Percentiles rank a stretch among this genome's conserved stretches.
These are phyloP conservation scores for Liolophura sinensis DNA, from an alignment of 1,140 invertebrate genomes.

Conservation along the genomic window DNA sequence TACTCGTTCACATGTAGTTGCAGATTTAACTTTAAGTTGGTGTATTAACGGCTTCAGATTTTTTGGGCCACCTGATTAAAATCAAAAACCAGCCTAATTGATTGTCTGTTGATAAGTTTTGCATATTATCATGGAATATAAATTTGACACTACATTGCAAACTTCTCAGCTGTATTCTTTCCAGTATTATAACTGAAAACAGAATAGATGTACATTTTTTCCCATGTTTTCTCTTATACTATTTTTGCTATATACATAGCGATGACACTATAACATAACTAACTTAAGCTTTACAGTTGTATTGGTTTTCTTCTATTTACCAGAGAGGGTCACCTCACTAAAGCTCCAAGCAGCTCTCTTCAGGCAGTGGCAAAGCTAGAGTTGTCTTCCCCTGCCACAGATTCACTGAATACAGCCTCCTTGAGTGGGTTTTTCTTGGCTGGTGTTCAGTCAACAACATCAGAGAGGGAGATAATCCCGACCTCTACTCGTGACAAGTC, in stretches of 20 bases:
- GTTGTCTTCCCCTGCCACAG: background rate
- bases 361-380: slow-evolving; percentile 21
- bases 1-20: no score
- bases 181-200: background rate
- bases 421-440: slow-evolving; percentile 33
- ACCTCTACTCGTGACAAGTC: slow-evolving; percentile 4
- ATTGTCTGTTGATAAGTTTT: no score
- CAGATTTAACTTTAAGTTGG: no score
- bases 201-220: no score
- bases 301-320: slow-evolving; percentile 7
- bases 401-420: slow-evolving; percentile 5
- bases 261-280: no score
- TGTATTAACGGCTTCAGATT: no score
- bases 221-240: no score
- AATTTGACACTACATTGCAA: no score
- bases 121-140: no score
- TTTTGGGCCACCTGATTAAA: no score
- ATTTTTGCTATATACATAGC: no score
- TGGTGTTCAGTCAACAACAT: slow-evolving; percentile 25
- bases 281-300: background rate
- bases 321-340: slow-evolving; percentile 33
- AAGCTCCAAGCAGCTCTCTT: slow-evolving; percentile 23
- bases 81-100: no score
- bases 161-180: background rate
- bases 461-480: slow-evolving; percentile 17